Base-by-base conservation (phyloP, 1,140 invertebrate genomes). In the Drosophila malerkotliana region DNA sequence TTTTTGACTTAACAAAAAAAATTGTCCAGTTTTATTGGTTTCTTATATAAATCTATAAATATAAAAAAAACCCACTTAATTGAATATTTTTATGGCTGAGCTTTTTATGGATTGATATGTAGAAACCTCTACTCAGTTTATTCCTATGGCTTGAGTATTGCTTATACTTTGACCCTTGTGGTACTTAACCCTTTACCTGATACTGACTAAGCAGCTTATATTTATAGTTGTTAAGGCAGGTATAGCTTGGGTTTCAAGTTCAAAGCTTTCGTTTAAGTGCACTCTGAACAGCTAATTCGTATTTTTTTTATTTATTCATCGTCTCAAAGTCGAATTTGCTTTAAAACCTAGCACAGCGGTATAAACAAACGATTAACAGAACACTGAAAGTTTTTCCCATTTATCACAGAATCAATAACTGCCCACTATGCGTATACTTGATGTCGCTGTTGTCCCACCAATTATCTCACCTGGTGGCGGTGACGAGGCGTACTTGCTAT, bases 401-500 rank as follows among this genome's bases (percentile, higher is more conserved):
- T 30, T 30, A 47, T 30, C 1, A 30, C 1, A 30, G 28, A 12
- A 39, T 9, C 7, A 9, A 39, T 39, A 39, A 41, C 45, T 39
- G 45, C n/a, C 41, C 61, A 28, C 15, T 51, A 24, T 34, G 26
- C n/a, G 14, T 21, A 39, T 49, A 51, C 32, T 34, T 34, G 8
- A 32, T 32, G 9, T 9, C 8, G 3, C 2, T 32, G 34, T 37
- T 37, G 34, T 48, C 41, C 30, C 10, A 21, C 21, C 9, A n/a
- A 73, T 58, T 74, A 53, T 53, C 72, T 87, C 73, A 91, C 90
- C 90, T 83, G 72, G 4, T 3, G 90, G 90, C 26, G 87, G 87
- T 51, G 93, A 92, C 9, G 93, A 91, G 32, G 92, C 90, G 14
- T 94, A 82, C 78, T 93, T 93, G 51, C 92, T 92, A 21, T 93